Percentiles rank a stretch among this genome's conserved stretches.
Conservation (phyloP, 1,140 invertebrate genomes). For the Papilio aristodemus region DNA sequence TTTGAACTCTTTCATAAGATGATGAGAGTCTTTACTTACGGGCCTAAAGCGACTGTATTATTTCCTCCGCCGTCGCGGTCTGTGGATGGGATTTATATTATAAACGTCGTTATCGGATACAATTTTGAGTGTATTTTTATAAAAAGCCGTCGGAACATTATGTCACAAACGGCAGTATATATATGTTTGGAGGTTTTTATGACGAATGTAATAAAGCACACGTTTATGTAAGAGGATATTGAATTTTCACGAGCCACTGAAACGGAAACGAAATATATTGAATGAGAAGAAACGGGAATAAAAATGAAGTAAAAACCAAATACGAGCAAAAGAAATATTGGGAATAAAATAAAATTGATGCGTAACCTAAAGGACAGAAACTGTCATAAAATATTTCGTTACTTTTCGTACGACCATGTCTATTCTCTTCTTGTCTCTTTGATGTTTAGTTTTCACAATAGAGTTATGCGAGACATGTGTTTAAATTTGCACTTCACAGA, state of each 20-base stretch:
- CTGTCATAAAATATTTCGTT: slow-evolving; percentile 31
- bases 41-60: too few relatives aligned
- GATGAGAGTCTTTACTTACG: too few relatives aligned
- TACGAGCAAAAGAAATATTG: slow-evolving; percentile 31
- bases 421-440: not conserved
- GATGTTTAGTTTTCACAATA: not conserved
- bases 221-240: slow-evolving; percentile 33
- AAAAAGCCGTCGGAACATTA: not conserved
- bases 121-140: not conserved
- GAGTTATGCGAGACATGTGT: not conserved
- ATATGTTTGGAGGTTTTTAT: slow-evolving; percentile 19
- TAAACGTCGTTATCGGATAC: not conserved
- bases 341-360: slow-evolving; percentile 31
- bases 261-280: slow-evolving; percentile 34
- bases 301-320: slow-evolving; percentile 34
- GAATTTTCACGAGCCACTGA: slow-evolving; percentile 34
- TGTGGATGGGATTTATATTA: too few relatives aligned
- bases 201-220: slow-evolving; percentile 29
- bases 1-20: too few relatives aligned
- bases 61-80: too few relatives aligned
- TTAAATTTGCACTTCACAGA: not conserved
- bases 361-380: slow-evolving; percentile 12
- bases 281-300: slow-evolving; percentile 32
- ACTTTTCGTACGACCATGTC: slow-evolving; percentile 17
- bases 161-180: not conserved